Evolutionary conservation across 2,797 vertebrate species (phyloP), one percentile per base, ranked within the genome.

Genomic region (Microhierax caerulescens): DNA sequence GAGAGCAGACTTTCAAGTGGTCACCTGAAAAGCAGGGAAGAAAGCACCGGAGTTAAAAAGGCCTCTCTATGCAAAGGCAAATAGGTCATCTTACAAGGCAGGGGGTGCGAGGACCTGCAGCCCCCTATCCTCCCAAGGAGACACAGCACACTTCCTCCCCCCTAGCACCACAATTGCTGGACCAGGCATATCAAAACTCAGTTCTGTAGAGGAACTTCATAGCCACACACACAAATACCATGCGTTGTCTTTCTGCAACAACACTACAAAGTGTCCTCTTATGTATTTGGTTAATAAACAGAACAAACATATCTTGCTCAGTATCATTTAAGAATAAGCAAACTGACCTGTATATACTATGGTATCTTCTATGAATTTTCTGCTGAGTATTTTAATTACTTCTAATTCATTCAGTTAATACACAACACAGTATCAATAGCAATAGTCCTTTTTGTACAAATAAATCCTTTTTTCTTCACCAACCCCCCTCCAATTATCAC

Each of bases 1-100:
- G 99, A 0, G 99, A 98, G 97, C 99, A 99, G 87, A 99, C 99
- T 97, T 99, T 99, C 98, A 99, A 98, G 68, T 99, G 98, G 74
- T 99, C 99, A 95, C 99, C 99, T 99, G 98, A 39, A 97, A 97
- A 77, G 95, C 78, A 97, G 81, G 93, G 72, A 85, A 84, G 78
- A 91, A 96, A 89, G 83, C 9, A 80, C 6, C 48, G 1, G 1
- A 65, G 23, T 95, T 83, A 87, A 57, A 57, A 93, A 82, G 14
- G 59, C 64, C 30, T 67, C 41, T 51, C 48, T n/a, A 3, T 11
- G 30, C 10, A 45, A 57, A 8, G 53, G 19, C 25, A 76, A 77
- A 80, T 27, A 77, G 30, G 15, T 18, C 2, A 1, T n/a, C 13
- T 65, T 16, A 4, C 0, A 0, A 81, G 47, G 50, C 45, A 48